Conservation (phyloP, 2,797 vertebrate genomes). For the Anguilla marmorata region DNA sequence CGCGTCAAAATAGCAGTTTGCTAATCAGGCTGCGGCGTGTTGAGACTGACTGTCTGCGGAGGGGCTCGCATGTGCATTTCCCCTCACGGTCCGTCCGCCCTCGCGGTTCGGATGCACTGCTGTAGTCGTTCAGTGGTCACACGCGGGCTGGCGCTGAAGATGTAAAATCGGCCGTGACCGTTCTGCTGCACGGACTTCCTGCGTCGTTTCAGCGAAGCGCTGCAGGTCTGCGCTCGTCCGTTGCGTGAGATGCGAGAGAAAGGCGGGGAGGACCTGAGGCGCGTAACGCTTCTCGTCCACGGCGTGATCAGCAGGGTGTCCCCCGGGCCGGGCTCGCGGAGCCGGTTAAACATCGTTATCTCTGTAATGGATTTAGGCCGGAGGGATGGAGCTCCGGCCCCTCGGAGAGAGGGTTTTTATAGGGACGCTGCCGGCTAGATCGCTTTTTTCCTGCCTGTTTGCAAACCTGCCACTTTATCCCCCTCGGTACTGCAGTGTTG, state of each 20-base stretch:
- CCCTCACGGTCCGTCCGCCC: not conserved
- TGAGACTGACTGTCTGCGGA: not conserved
- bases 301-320: constrained; percentile 12
- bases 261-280: not conserved
- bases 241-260: not conserved
- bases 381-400: constrained; percentile 11
- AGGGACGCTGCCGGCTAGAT: not conserved
- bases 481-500: constrained; percentile 57
- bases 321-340: not conserved
- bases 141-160: not conserved
- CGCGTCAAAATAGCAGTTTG: no score
- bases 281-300: not conserved
- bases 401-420: constrained; percentile 17
- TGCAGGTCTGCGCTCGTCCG: not conserved
- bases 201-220: not conserved
- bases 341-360: constrained; percentile 33
- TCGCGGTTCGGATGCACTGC: not conserved
- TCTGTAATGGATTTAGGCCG: constrained; percentile 28
- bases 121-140: not conserved
- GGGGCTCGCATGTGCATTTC: not conserved
- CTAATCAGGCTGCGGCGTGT: no score
- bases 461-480: constrained; percentile 35
- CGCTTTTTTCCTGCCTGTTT: constrained; percentile 21
- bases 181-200: not conserved
- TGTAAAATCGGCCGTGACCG: not conserved